Evolutionary conservation across 2,888 invertebrate genomes (phyloP), one percentile per base, ranked within the genome.

Genomic region (Archips crataeganus): DNA sequence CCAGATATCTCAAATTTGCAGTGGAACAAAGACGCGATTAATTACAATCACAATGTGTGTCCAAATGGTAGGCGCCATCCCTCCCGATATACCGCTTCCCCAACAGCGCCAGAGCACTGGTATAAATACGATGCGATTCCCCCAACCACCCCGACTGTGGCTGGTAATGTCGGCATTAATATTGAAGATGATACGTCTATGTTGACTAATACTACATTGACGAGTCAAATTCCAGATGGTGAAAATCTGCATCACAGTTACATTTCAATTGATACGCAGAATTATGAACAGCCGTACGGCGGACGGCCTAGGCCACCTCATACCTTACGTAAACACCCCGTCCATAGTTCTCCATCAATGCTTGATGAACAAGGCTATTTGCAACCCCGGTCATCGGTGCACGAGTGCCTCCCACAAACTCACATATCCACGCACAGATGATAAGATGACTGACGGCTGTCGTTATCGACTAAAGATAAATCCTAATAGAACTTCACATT

Each of bases 81-180:
- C 76, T 95, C 95, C 76, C 92, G 96, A 82, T 97, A 97, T 86
- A 96, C 97, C 62, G 96, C 97, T 59, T 96, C 97, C 68, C 97
- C 97, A 67, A 96, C 97, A 78, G 96, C 96, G 73, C 95, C 96
- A 63, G 96, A 96, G 82, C 95, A 95, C 79, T 97, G 97, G 97
- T 96, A 96, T 87, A 96, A 96, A 90, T 96, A 96, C 80, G 95
- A 95, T 75, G 95, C 96, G 34, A 95, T 96, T 82, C 95, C 96
- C 76, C 93, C 94, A 60, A 94, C 95, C 85, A 92, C 95, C 76
- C 92, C 93, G 72, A 95, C 95, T 78, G 94, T 94, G 75, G 84
- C 69, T 51, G 94, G 95, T 79, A 96, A 90, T 80, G 90, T 89
- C 71, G 92, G 90, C 62, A 89, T 94, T 77, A 95, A 94, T 87